Evolutionary conservation across 1,140 invertebrate species (phyloP), one percentile per base, ranked within the genome.

Genomic region (Drosophila cardini): DNA sequence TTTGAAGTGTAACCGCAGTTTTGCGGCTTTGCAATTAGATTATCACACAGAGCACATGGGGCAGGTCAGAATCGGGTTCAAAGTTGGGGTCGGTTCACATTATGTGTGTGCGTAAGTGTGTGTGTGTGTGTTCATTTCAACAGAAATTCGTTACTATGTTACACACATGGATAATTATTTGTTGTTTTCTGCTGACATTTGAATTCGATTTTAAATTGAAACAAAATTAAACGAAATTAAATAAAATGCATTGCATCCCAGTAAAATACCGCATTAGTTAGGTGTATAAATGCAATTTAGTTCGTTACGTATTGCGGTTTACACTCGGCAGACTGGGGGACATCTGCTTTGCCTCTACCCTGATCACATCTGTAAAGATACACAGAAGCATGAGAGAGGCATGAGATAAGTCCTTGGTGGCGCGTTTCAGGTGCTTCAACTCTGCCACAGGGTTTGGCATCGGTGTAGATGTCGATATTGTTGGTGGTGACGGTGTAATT

Each of bases 21-120:
- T 78, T 90, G 87, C 61, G 87, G 87, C 70, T 90, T 83, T 78
- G 82, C 87, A 90, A 90, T 90, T 90, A 90, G 86, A 90, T 90
- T 90, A 90, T 90, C 80, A 72, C 87, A 69, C 71, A 84, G 64
- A 70, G 32, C 18, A 34, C 11, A n/a, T 21, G 8, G 42, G 7
- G 4, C 26, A 58, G 26, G 21, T 45, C 21, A 36, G 42, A 10
- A 10, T 38, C 40, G 40, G 48, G 2, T 36, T 8, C 30, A 15
- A 64, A 9, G 18, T 13, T 10, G 16, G 11, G 42, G 36, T 11
- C 15, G 21, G 10, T 4, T 10, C 13, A 3, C 7, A 7, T 15
- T 2, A 40, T 45, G 21, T 40, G 46, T 8, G n/a, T 8, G n/a
- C 2, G 10, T 21, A 36, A 10, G 16, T 65, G 68, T 55, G 46